These are phyloP conservation scores for Piezodorus guildinii DNA, from an alignment of 1,140 invertebrate species.

Conservation along the genomic window DNA sequence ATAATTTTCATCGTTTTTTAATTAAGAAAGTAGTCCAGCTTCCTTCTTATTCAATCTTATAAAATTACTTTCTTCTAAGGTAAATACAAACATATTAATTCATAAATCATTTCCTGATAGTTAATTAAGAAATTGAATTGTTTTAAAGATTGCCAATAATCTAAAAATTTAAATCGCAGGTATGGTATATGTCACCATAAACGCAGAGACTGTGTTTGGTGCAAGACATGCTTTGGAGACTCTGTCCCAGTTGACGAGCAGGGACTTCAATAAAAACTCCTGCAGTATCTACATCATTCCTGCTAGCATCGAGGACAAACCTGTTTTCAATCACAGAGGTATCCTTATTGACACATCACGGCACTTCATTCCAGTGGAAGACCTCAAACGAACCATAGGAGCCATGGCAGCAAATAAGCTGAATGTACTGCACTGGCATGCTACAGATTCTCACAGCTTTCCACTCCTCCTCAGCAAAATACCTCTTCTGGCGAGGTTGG, in stretches of 20 bases:
- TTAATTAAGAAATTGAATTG: too few relatives aligned
- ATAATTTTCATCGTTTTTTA: too few relatives aligned
- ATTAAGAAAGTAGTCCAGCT: too few relatives aligned
- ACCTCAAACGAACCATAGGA: slow-evolving; percentile 58
- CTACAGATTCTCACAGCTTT: slow-evolving; percentile 73
- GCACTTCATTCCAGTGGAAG: slow-evolving; percentile 56
- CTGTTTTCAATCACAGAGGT: slow-evolving; percentile 44
- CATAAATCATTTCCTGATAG: too few relatives aligned
- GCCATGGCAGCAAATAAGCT: slow-evolving; percentile 68
- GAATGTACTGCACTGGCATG: slow-evolving; percentile 78
- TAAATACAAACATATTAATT: too few relatives aligned
- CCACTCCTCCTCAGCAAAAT: slow-evolving; percentile 54
- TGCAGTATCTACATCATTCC: slow-evolving; percentile 25
- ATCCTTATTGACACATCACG: slow-evolving; percentile 63
- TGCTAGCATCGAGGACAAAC: slow-evolving; percentile 34
- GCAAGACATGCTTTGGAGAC: slow-evolving; percentile 63
- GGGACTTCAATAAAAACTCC: slow-evolving; percentile 27
- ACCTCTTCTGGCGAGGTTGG: slow-evolving; percentile 55
- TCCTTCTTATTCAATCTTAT: too few relatives aligned
- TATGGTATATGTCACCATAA: slow-evolving; percentile 39
- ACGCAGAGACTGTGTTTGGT: slow-evolving; percentile 53
- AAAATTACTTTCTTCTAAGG: too few relatives aligned
- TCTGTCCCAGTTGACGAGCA: slow-evolving; percentile 45
- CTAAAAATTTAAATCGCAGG: too few relatives aligned
- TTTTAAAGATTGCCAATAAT: too few relatives aligned